Base-by-base conservation (phyloP, 2,888 invertebrate species). In the Monochamus alternatus region DNA sequence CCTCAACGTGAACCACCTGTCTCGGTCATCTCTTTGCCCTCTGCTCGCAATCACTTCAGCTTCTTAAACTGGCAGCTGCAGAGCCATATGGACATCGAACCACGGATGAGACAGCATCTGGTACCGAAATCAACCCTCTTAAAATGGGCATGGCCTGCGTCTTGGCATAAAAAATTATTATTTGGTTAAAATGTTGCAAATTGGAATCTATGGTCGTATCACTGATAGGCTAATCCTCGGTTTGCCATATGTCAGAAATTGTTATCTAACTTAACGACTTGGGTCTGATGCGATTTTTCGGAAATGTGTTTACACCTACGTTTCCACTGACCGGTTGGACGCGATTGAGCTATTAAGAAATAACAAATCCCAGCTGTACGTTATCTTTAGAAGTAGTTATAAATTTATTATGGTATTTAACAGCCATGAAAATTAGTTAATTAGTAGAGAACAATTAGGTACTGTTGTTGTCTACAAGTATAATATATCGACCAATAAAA, bases 41-140 rank as follows among this genome's bases (percentile, higher is more conserved):
- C 30, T 47, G 44, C 43, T 51, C 74, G 72, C 69, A 72, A 72
- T 73, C 76, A 73, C 70, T 69, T 76, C 64, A 52, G 58, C 67
- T 68, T 66, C 69, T 73, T 51, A 71, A 74, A 74, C 65, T 60
- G 65, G 75, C 82, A 83, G 81, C 82, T 83, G 82, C 80, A 77
- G 80, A 80, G 81, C 83, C 83, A 84, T 84, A 83, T 83, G 83
- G 82, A 80, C 80, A 80, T 77, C 83, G 83, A 63, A 71, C 71
- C 63, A 52, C 38, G 43, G 71, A 71, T 71, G 22, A 71, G 52
- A 63, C 71, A 63, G 71, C 71, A 71, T 71, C 71, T 71, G 71
- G 51, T 71, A 31, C 60, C 71, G 52, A 71, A 71, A 71, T 71
- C 71, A 63, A 63, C 71, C 71, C 71, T 63, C 71, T 52, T 63